phyloP scores from a whole-genome alignment of 2,888 invertebrate genomes.

The Drosophila bunnanda region DNA sequence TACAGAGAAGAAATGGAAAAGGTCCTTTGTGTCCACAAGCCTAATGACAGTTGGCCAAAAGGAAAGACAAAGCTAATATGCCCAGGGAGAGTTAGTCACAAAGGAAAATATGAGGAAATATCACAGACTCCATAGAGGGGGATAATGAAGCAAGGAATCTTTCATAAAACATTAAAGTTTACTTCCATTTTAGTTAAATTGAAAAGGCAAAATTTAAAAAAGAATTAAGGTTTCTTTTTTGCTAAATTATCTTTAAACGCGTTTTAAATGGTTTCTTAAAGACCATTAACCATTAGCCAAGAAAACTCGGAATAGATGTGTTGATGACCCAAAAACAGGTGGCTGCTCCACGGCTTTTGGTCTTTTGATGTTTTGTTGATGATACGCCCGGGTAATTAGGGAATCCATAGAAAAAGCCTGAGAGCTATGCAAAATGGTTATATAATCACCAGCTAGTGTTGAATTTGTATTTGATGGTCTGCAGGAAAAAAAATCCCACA shows the following conservation, averaged over 20 bases:
- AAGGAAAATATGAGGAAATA: neutral
- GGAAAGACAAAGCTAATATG: slow-evolving; percentile 17
- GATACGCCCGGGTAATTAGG: slow-evolving; percentile 63
- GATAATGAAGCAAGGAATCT: neutral
- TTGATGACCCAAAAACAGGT: slow-evolving; percentile 58
- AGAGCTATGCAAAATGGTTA: slow-evolving; percentile 32
- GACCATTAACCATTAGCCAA: slow-evolving; percentile 45
- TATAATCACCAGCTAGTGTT: slow-evolving; percentile 24
- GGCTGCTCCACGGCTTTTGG: slow-evolving; percentile 35
- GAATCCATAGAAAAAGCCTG: slow-evolving; percentile 7
- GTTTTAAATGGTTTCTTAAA: slow-evolving; percentile 75
- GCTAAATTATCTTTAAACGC: slow-evolving; percentile 61
- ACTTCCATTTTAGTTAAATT: neutral
- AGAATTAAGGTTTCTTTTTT: no score
- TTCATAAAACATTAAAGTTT: neutral
- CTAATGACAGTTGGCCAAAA: slow-evolving; percentile 27
- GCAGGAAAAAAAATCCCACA: slow-evolving; percentile 2
- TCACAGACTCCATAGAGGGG: neutral
- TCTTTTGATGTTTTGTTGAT: slow-evolving; percentile 76
- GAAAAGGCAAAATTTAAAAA: no score
- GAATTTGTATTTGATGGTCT: slow-evolving; percentile 35
- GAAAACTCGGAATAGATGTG: slow-evolving; percentile 17
- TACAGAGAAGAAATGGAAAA: neutral
- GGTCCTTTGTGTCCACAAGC: slow-evolving; percentile 24
- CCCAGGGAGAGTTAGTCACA: slow-evolving; percentile 15